Evolutionary conservation across 2,888 invertebrate species (phyloP).

Genomic region (Prosapia bicincta): DNA sequence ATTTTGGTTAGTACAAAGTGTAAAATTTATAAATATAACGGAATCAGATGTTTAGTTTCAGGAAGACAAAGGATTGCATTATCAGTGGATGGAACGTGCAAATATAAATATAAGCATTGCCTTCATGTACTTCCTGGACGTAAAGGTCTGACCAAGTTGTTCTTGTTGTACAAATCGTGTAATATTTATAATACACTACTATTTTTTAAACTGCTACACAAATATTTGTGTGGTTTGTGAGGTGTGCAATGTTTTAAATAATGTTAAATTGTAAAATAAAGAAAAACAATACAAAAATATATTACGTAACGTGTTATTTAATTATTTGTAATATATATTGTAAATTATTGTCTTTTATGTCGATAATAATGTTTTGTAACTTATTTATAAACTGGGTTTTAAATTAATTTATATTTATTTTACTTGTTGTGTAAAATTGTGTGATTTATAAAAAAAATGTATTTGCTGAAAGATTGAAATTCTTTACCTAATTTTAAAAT

Average conservation of each 20-base stretch:
- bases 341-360: slow-evolving; percentile 19
- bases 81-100: background rate
- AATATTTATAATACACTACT: slow-evolving; percentile 3
- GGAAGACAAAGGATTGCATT: background rate
- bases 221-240: slow-evolving; percentile 12
- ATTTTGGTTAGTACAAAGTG: slow-evolving; percentile 23
- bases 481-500: background rate
- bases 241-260: slow-evolving; percentile 25
- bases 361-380: background rate
- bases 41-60: background rate
- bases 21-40: background rate
- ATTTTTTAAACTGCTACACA: slow-evolving; percentile 12
- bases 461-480: background rate
- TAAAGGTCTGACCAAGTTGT: background rate
- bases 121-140: background rate
- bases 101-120: background rate
- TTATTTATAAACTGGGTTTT: background rate
- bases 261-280: slow-evolving; percentile 20
- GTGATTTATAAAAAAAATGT: too few species aligned
- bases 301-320: slow-evolving; percentile 23
- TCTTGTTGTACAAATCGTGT: background rate
- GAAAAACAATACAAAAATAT: background rate
- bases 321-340: slow-evolving; percentile 18
- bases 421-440: background rate
- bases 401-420: background rate